Evolutionary conservation across 2,113 vertebrate genomes (phyloP).

Genomic region (Pycnonotus jocosus): DNA sequence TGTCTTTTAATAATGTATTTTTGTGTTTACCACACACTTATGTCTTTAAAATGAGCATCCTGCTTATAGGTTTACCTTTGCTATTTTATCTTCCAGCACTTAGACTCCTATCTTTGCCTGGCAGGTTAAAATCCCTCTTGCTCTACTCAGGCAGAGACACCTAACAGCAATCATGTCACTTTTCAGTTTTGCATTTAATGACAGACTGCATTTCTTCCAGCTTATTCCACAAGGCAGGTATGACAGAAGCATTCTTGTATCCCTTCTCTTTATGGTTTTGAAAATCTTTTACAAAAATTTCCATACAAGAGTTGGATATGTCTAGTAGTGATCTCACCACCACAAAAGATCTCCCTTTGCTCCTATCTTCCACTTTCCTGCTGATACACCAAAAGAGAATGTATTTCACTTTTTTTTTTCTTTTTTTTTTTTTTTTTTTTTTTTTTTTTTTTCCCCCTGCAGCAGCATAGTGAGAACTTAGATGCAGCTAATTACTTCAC

Average conservation of each 20-base stretch:
- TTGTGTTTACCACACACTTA: background rate
- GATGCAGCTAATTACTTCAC: background rate
- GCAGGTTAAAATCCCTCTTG: background rate
- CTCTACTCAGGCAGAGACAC: background rate
- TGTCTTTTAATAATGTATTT: background rate
- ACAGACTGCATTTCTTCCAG: background rate
- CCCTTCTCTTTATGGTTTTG: background rate
- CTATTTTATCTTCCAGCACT: background rate
- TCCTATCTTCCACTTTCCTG: background rate
- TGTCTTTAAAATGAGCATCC: background rate
- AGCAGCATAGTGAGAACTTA: background rate
- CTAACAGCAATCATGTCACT: background rate
- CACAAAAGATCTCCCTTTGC: background rate
- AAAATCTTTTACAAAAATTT: background rate
- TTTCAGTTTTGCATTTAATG: background rate
- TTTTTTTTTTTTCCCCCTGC: no score
- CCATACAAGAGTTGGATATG: background rate
- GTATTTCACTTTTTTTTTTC: background rate
- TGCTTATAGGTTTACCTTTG: background rate
- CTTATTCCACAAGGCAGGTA: background rate
- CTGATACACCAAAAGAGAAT: background rate
- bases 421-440: background rate
- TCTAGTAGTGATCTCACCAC: background rate
- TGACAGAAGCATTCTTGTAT: background rate
- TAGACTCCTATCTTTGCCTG: background rate